Percentiles rank a stretch among this genome's conserved stretches.
phyloP scores from a whole-genome alignment of 2,797 vertebrate genomes.

The Scleropages formosus region DNA sequence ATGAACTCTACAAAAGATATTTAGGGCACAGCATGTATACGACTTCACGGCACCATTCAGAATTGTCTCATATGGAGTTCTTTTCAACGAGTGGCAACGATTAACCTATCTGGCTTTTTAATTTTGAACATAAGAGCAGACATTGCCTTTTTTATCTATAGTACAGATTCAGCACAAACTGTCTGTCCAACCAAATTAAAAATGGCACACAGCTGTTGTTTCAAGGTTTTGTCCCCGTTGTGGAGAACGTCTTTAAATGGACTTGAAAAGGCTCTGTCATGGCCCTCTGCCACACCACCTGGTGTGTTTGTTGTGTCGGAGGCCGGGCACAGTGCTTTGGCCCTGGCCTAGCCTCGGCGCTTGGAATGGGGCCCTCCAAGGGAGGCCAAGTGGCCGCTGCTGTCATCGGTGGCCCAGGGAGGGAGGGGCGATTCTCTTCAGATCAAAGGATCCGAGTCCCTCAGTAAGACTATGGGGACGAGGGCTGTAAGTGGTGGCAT shows the following conservation, averaged over 20 bases:
- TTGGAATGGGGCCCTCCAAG: neutral
- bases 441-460: too few relatives aligned
- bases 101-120: neutral
- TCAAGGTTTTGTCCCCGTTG: neutral
- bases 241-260: neutral
- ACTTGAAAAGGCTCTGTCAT: neutral
- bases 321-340: neutral
- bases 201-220: neutral
- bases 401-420: neutral
- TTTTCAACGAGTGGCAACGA: conserved; percentile 1
- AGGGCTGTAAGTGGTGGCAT: neutral
- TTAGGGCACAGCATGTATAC: neutral
- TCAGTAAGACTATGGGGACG: neutral
- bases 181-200: conserved; percentile 13
- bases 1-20: conserved; percentile 12
- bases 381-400: neutral
- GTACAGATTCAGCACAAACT: neutral
- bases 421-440: neutral
- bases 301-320: neutral
- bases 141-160: neutral
- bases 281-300: too few relatives aligned
- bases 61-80: conserved; percentile 12
- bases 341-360: neutral
- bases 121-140: neutral
- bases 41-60: conserved; percentile 17